Conservation (phyloP, 2,888 invertebrate species). For the Selenia dentaria region DNA sequence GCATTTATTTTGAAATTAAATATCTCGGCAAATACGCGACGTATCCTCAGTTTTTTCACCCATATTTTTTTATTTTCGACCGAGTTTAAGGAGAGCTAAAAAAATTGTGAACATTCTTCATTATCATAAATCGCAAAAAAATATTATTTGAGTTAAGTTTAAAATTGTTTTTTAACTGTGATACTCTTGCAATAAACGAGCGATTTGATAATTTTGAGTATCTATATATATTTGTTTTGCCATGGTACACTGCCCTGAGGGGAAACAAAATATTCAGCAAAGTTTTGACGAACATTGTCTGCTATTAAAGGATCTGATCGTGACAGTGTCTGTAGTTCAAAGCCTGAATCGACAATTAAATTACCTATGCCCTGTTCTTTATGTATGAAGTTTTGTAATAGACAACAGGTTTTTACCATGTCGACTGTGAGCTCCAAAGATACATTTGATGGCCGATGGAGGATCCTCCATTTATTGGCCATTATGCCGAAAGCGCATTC, state of each 20-base stretch:
- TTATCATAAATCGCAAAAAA: no score
- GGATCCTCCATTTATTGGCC: slow-evolving; percentile 43
- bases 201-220: no score
- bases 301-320: slow-evolving; percentile 1
- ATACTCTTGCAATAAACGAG: no score
- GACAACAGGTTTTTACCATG: slow-evolving; percentile 12
- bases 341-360: slow-evolving; percentile 1
- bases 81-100: no score
- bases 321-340: slow-evolving; percentile 2
- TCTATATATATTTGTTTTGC: no score
- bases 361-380: slow-evolving; percentile 2
- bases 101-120: no score
- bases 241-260: slow-evolving; percentile 1
- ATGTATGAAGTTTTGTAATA: slow-evolving; percentile 16
- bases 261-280: slow-evolving; percentile 3
- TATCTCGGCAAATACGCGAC: no score
- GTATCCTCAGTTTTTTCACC: no score
- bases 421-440: background rate
- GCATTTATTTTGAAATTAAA: no score
- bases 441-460: slow-evolving; percentile 11
- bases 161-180: no score
- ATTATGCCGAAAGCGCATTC: slow-evolving; percentile 44
- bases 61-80: no score
- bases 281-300: slow-evolving; percentile 1
- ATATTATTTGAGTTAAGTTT: no score